Percentiles rank a stretch among this genome's conserved stretches.
Evolutionary conservation across 53 echinoderm and acorn worm genomes (phyloP).

Genomic region (Crossaster papposus): DNA sequence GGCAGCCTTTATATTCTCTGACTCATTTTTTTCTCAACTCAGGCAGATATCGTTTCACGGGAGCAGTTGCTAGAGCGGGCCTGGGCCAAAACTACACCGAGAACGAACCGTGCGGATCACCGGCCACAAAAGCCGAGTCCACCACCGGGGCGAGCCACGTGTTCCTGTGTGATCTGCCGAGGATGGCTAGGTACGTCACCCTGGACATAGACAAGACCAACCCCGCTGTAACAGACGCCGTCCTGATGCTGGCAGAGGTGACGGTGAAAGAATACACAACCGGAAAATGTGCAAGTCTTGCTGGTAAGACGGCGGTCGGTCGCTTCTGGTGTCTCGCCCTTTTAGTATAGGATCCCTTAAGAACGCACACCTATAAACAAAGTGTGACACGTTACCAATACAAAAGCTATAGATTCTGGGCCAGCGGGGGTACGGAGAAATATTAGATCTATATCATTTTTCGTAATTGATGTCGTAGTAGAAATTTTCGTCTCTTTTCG

Average conservation of each 20-base stretch:
- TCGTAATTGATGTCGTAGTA: too few species aligned
- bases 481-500: too few species aligned
- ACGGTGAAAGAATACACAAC: background rate
- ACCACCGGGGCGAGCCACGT: background rate
- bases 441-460: too few species aligned
- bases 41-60: background rate
- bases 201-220: constrained; percentile 1
- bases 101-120: constrained; percentile 35
- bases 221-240: background rate
- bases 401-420: too few species aligned
- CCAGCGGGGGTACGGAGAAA: too few species aligned
- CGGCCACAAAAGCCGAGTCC: constrained; percentile 11
- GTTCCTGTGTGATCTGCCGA: constrained; percentile 11
- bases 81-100: background rate
- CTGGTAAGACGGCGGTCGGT: too few species aligned
- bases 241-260: constrained; percentile 10
- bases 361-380: too few species aligned
- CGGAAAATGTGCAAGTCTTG: background rate
- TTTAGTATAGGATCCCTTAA: too few species aligned
- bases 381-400: too few species aligned
- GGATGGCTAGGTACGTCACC: constrained; percentile 20
- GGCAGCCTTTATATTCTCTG: too few species aligned
- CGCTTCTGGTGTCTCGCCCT: too few species aligned
- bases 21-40: too few species aligned
- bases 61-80: background rate